Evolutionary conservation across 2,113 vertebrate species (phyloP).

Genomic region (Microcebus murinus): DNA sequence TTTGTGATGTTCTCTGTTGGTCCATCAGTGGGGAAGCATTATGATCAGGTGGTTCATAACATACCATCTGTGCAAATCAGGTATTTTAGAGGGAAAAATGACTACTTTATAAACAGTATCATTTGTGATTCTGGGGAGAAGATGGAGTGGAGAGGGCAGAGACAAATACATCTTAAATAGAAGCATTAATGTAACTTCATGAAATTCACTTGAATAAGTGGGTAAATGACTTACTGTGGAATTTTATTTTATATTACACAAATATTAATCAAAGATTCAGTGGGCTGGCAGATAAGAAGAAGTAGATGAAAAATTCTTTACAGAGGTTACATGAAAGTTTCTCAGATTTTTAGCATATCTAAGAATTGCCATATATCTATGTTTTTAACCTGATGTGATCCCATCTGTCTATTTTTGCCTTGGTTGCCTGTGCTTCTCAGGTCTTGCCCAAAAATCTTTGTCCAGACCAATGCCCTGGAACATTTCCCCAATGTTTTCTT

Average conservation of each 20-base stretch:
- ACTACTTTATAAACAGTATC: neutral
- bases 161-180: neutral
- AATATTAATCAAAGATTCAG: too few relatives aligned
- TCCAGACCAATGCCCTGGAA: too few relatives aligned
- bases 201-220: neutral
- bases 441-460: too few relatives aligned
- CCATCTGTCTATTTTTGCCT: too few relatives aligned
- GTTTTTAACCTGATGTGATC: too few relatives aligned
- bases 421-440: too few relatives aligned
- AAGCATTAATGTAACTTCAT: slow-evolving; percentile 38
- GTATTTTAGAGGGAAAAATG: neutral
- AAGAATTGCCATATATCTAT: neutral
- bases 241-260: slow-evolving; percentile 33
- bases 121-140: neutral
- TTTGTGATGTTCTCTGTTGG: neutral
- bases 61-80: neutral
- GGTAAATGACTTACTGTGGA: neutral
- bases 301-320: too few relatives aligned
- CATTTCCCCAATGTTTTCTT: too few relatives aligned
- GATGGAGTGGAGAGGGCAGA: neutral
- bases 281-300: too few relatives aligned
- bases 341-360: neutral
- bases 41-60: neutral
- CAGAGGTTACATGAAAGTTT: too few relatives aligned
- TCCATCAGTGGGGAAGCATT: neutral